Conservation (phyloP, 37 sponge, comb jelly and placozoan species). For the Amphimedon queenslandica region DNA sequence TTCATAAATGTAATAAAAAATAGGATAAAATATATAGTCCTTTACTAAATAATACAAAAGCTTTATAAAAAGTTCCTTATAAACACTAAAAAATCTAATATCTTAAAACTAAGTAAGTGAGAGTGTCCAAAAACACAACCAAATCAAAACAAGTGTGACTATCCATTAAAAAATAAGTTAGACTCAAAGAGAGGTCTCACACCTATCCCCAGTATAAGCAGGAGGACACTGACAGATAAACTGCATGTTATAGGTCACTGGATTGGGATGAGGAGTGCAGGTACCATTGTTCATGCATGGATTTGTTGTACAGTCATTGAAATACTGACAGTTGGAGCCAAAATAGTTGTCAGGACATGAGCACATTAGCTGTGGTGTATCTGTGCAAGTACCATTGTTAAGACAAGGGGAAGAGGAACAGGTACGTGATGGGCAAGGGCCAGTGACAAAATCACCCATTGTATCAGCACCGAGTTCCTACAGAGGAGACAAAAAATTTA, state of each 20-base stretch:
- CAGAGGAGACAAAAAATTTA: neutral
- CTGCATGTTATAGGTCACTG: neutral
- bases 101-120: neutral
- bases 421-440: neutral
- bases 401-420: conserved; percentile 33
- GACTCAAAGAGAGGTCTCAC: neutral
- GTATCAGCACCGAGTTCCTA: conserved; percentile 10
- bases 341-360: conserved; percentile 21
- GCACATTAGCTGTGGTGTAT: conserved; percentile 1
- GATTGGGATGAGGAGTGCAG: conserved; percentile 2
- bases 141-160: neutral
- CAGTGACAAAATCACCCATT: neutral
- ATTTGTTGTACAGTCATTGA: conserved; percentile 20
- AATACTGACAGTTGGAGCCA: conserved; percentile 41
- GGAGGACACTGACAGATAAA: conserved; percentile 8
- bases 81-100: neutral
- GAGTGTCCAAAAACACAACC: neutral
- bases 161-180: neutral
- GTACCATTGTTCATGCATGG: conserved; percentile 20
- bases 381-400: conserved; percentile 38
- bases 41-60: neutral
- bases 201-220: neutral
- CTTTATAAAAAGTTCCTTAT: neutral
- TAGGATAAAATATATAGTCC: too few species aligned
- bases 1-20: too few species aligned